phyloP scores from a whole-genome alignment of 2,797 vertebrate species.

The Pyrocephalus nanus region DNA sequence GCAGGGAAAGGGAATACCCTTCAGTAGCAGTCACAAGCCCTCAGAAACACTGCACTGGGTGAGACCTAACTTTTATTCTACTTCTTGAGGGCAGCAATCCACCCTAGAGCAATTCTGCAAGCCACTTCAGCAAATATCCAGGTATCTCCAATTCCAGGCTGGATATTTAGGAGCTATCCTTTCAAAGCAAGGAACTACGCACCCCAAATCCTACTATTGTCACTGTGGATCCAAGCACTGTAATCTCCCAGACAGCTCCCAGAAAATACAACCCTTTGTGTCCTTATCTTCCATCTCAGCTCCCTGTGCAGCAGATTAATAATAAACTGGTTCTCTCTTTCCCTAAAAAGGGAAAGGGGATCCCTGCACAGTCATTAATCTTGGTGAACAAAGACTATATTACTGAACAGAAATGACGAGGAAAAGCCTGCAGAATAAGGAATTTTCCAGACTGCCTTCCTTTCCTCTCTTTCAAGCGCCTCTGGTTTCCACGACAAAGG shows the following conservation, averaged over 20 bases:
- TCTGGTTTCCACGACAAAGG: not conserved
- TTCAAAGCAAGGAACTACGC: not conserved
- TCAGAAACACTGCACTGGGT: fast-evolving
- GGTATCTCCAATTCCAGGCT: not conserved
- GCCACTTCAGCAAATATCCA: not conserved
- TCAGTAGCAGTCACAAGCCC: not conserved
- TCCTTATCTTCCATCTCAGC: not conserved
- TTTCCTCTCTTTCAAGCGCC: not conserved
- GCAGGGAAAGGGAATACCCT: not conserved
- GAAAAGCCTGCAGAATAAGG: not conserved
- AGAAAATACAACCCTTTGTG: not conserved
- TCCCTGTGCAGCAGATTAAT: not conserved
- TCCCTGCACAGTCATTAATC: constrained; percentile 3
- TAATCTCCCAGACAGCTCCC: not conserved
- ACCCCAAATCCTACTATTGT: fast-evolving
- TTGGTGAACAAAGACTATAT: constrained; percentile 5
- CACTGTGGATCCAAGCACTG: not conserved
- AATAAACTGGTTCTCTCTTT: not conserved
- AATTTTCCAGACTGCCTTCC: not conserved
- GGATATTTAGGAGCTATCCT: not conserved
- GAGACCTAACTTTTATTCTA: not conserved
- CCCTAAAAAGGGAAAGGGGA: not conserved
- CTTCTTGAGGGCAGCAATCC: not conserved
- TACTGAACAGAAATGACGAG: not conserved
- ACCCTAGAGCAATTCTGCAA: not conserved